Conservation (phyloP, 2,113 vertebrate genomes). For the Osmerus mordax region DNA sequence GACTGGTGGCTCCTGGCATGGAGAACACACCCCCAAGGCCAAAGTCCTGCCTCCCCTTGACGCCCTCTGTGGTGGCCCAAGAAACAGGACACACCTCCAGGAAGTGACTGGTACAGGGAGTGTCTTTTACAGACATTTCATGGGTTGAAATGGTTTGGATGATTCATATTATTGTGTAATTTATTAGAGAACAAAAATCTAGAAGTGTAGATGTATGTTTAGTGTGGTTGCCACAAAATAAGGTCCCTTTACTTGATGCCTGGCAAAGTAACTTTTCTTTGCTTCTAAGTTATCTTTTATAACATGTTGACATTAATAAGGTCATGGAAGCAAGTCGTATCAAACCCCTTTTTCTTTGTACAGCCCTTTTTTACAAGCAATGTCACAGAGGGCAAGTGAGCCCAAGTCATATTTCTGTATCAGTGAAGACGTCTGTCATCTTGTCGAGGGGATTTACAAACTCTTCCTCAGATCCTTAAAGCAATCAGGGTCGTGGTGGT, state of each 20-base stretch:
- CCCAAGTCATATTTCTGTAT: background rate
- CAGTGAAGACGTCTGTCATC: background rate
- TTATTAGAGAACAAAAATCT: constrained; percentile 71
- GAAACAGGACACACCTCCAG: constrained; percentile 62
- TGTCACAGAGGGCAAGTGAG: constrained; percentile 1
- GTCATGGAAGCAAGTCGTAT: background rate
- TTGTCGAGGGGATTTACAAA: background rate
- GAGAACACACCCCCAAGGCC: constrained; percentile 41
- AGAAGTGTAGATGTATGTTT: constrained; percentile 69
- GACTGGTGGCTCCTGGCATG: constrained; percentile 47
- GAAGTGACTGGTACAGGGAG: constrained; percentile 55
- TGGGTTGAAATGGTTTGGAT: constrained; percentile 59
- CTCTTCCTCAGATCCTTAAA: background rate
- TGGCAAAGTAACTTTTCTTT: constrained; percentile 51
- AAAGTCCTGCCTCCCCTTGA: constrained; percentile 55
- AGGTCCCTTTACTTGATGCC: constrained; percentile 78
- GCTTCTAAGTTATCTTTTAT: constrained; percentile 36
- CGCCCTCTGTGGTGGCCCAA: constrained; percentile 61
- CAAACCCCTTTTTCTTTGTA: too few relatives aligned
- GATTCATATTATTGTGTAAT: constrained; percentile 67
- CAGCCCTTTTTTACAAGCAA: too few relatives aligned
- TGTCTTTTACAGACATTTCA: constrained; percentile 68
- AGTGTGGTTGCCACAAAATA: constrained; percentile 73
- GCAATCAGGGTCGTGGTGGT: background rate
- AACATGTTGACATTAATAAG: constrained; percentile 17